Evolutionary conservation across 1,140 invertebrate genomes (phyloP).

Genomic region (Drosophila sproati): DNA sequence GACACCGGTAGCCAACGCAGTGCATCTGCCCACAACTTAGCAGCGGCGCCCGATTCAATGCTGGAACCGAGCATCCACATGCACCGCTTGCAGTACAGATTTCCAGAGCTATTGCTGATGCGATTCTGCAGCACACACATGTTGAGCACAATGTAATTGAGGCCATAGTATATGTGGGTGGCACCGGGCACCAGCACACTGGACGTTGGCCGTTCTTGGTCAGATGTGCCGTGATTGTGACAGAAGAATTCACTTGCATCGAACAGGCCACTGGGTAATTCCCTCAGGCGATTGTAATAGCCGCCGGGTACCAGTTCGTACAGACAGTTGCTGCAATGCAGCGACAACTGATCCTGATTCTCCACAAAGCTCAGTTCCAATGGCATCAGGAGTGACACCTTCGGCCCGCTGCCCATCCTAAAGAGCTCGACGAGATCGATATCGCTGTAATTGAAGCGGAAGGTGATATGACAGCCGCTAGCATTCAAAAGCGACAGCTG

Average conservation of each 20-base stretch:
- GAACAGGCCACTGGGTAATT: slow-evolving; percentile 69
- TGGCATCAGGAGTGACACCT: slow-evolving; percentile 20
- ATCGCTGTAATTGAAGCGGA: slow-evolving; percentile 62
- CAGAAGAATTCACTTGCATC: slow-evolving; percentile 79
- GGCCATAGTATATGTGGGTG: slow-evolving; percentile 68
- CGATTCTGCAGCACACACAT: background rate
- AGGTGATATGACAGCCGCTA: slow-evolving; percentile 43
- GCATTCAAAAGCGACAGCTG: slow-evolving; percentile 48
- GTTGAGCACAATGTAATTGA: slow-evolving; percentile 68
- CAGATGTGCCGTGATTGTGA: slow-evolving; percentile 47
- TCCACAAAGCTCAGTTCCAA: slow-evolving; percentile 35
- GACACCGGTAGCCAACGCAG: slow-evolving; percentile 30
- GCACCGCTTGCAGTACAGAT: slow-evolving; percentile 72
- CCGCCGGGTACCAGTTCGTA: slow-evolving; percentile 28
- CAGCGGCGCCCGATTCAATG: slow-evolving; percentile 52
- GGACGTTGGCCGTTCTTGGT: background rate
- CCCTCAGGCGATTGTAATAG: slow-evolving; percentile 53
- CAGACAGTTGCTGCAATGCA: slow-evolving; percentile 48
- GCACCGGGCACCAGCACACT: slow-evolving; percentile 44
- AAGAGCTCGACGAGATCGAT: slow-evolving; percentile 52
- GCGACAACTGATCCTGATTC: slow-evolving; percentile 5
- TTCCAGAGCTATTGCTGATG: slow-evolving; percentile 27
- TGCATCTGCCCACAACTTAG: slow-evolving; percentile 71
- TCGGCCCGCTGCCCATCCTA: slow-evolving; percentile 9
- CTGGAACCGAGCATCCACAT: slow-evolving; percentile 54